Evolutionary conservation across 2,888 invertebrate species (phyloP).

Genomic region (Atethmia centrago): DNA sequence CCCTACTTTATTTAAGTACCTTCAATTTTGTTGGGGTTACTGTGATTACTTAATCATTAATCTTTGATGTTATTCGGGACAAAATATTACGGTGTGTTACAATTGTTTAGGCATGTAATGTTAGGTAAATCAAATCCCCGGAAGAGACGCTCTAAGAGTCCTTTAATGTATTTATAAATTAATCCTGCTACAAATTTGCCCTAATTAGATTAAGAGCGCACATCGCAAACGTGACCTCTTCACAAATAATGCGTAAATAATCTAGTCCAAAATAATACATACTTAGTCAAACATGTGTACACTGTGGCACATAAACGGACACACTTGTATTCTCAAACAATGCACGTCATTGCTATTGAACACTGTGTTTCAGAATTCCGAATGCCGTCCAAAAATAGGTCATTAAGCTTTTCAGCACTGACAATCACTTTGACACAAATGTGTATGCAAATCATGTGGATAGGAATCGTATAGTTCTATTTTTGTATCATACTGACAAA

Average conservation of each 20-base stretch:
- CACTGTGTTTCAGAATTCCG: conserved; percentile 15
- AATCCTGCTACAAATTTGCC: conserved; percentile 17
- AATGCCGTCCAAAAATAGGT: conserved; percentile 36
- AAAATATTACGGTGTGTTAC: neutral
- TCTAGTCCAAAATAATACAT: neutral
- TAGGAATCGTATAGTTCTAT: conserved; percentile 4
- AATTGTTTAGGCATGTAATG: neutral
- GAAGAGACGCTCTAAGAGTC: neutral
- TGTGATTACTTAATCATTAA: conserved; percentile 29
- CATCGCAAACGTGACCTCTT: conserved; percentile 4
- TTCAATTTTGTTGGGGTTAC: conserved; percentile 32
- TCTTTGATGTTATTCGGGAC: conserved; percentile 20
- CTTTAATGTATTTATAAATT: conserved; percentile 9
- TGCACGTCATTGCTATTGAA: conserved; percentile 23
- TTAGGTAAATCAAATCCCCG: neutral
- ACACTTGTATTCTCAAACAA: conserved; percentile 22
- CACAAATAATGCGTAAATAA: neutral
- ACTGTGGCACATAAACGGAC: conserved; percentile 1
- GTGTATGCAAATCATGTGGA: conserved; percentile 14
- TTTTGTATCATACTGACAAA: neutral
- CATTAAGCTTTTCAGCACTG: conserved; percentile 33
- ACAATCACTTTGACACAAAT: conserved; percentile 22
- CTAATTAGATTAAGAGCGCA: conserved; percentile 29
- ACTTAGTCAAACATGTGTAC: neutral
- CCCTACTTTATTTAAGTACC: conserved; percentile 40